Conservation (phyloP, 2,888 invertebrate species). For the Tenthredo mesomela region DNA sequence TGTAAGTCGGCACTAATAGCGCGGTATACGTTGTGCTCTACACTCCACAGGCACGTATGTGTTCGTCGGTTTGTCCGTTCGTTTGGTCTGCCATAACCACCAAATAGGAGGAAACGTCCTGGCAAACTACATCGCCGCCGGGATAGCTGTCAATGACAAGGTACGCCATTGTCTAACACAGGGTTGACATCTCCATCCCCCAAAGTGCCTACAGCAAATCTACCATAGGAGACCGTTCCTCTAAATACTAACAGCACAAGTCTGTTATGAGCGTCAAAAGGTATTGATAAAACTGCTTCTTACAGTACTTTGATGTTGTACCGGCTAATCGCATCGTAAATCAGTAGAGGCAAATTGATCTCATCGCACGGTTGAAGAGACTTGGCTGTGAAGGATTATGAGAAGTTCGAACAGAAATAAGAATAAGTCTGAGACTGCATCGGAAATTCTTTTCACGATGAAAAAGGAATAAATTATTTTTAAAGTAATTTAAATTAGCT, state of each 20-base stretch:
- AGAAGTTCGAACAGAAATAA: not conserved
- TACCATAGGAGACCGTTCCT: slow-evolving; percentile 22
- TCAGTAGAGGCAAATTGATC: not conserved
- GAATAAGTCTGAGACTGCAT: slow-evolving; percentile 13
- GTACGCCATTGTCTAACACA: slow-evolving; percentile 50
- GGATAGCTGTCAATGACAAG: slow-evolving; percentile 50
- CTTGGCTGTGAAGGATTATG: slow-evolving; percentile 2
- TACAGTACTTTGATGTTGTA: slow-evolving; percentile 29
- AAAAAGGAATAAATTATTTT: not conserved
- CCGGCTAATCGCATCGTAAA: not conserved
- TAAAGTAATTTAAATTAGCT: slow-evolving; percentile 40
- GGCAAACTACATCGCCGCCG: slow-evolving; percentile 47
- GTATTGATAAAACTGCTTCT: slow-evolving; percentile 36
- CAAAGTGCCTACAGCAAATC: slow-evolving; percentile 35
- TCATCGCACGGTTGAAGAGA: not conserved
- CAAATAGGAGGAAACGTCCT: slow-evolving; percentile 37
- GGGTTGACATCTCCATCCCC: slow-evolving; percentile 46
- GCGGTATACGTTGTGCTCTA: not conserved
- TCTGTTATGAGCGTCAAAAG: slow-evolving; percentile 45
- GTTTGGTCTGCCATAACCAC: slow-evolving; percentile 49
- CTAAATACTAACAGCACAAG: slow-evolving; percentile 44
- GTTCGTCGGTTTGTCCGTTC: slow-evolving; percentile 28
- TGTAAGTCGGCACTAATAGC: slow-evolving; percentile 34
- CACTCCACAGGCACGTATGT: slow-evolving; percentile 19
- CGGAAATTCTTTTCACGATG: slow-evolving; percentile 11